Evolutionary conservation across 2,888 invertebrate genomes (phyloP).

Genomic region (Mythimna albipuncta): DNA sequence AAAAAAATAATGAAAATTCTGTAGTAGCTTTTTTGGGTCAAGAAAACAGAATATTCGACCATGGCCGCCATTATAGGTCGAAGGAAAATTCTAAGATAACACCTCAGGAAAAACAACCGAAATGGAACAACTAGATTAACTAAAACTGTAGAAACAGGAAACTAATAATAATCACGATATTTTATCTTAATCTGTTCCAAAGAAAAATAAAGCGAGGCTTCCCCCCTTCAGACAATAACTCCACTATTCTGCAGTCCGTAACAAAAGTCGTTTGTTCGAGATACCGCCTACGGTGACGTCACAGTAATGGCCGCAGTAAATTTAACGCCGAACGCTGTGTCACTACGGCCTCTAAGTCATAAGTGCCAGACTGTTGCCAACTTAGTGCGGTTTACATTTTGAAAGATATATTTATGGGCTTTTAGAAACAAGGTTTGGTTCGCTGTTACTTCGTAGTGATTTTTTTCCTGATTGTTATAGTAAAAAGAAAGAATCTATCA

Average conservation of each 20-base stretch:
- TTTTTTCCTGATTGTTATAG: too few species aligned
- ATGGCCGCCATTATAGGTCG: neutral
- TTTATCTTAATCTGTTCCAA: constrained; percentile 57
- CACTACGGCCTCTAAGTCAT: constrained; percentile 67
- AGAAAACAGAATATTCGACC: neutral
- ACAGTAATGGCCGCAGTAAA: constrained; percentile 71
- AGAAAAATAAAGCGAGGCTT: constrained; percentile 58
- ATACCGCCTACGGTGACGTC: constrained; percentile 71
- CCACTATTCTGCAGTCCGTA: constrained; percentile 65
- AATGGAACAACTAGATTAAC: constrained; percentile 15
- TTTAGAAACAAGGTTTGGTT: constrained; percentile 22
- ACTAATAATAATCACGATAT: constrained; percentile 60
- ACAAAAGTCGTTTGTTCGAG: constrained; percentile 72
- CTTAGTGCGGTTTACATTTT: constrained; percentile 65
- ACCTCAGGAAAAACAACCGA: neutral
- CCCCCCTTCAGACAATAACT: constrained; percentile 55
- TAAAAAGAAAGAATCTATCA: too few species aligned
- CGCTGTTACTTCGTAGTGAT: neutral
- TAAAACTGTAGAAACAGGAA: constrained; percentile 49
- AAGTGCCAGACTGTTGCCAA: constrained; percentile 65
- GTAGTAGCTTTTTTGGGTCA: neutral
- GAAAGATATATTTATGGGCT: constrained; percentile 59
- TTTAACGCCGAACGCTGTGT: constrained; percentile 71
- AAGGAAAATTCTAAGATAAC: constrained; percentile 1
- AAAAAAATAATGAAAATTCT: too few species aligned